These are phyloP conservation scores for Lutjanus argentimaculatus DNA, from an alignment of 2,797 vertebrate species.

Conservation along the genomic window DNA sequence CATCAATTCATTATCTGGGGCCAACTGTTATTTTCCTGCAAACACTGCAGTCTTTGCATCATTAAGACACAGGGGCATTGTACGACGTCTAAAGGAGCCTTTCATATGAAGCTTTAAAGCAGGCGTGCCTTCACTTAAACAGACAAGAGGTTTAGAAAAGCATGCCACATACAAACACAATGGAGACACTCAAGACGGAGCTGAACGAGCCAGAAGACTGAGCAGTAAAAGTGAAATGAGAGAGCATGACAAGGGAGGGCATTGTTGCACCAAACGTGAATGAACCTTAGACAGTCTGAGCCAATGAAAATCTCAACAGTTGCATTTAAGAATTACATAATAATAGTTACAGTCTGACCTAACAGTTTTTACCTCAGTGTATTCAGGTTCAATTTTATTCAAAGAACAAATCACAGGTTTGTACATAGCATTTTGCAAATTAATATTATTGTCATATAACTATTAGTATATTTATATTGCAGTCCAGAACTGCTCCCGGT, in stretches of 20 bases:
- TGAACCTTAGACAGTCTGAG: constrained; percentile 31
- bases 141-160: constrained; percentile 70
- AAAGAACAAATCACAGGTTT: no score
- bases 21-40: constrained; percentile 62
- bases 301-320: constrained; percentile 13
- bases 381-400: no score
- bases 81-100: constrained; percentile 73
- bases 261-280: constrained; percentile 42
- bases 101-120: constrained; percentile 77
- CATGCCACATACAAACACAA: constrained; percentile 68
- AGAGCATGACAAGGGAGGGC: constrained; percentile 28
- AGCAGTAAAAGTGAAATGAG: constrained; percentile 34
- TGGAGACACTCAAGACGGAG: constrained; percentile 66
- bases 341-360: background rate
- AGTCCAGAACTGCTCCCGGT: no score
- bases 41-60: constrained; percentile 72
- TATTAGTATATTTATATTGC: no score
- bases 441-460: no score
- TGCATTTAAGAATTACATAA: constrained; percentile 13
- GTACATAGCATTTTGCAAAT: no score
- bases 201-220: constrained; percentile 38
- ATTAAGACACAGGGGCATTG: constrained; percentile 82
- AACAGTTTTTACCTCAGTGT: background rate
- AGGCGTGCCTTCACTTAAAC: constrained; percentile 69
- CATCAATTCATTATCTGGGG: constrained; percentile 58